phyloP scores from a whole-genome alignment of 2,888 invertebrate genomes.

The Euproctis similis region DNA sequence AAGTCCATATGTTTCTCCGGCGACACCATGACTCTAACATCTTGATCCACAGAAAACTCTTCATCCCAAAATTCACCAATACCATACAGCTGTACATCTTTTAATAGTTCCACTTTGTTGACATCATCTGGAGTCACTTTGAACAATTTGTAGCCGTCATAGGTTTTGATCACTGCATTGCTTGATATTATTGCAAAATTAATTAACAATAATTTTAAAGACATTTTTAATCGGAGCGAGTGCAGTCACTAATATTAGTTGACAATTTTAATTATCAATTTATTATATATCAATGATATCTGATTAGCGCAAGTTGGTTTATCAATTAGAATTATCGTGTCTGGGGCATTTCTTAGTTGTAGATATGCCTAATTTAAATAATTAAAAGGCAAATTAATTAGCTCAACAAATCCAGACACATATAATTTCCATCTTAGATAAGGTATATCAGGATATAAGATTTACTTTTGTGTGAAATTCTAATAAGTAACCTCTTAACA shows the following conservation, averaged over 20 bases:
- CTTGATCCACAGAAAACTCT: slow-evolving; percentile 40
- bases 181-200: slow-evolving; percentile 16
- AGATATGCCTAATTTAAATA: too few relatives aligned
- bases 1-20: slow-evolving; percentile 33
- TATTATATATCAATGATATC: slow-evolving; percentile 3
- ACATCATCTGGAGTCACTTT: slow-evolving; percentile 65
- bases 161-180: slow-evolving; percentile 36
- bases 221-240: slow-evolving; percentile 27
- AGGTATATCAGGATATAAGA: too few relatives aligned
- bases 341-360: too few relatives aligned
- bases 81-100: slow-evolving; percentile 49
- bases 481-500: too few relatives aligned
- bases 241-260: slow-evolving; percentile 2
- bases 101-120: slow-evolving; percentile 61
- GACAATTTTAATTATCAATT: slow-evolving; percentile 1
- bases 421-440: too few relatives aligned
- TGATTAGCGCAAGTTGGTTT: too few relatives aligned
- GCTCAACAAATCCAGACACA: too few relatives aligned
- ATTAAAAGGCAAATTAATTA: too few relatives aligned
- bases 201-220: slow-evolving; percentile 19
- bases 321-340: too few relatives aligned
- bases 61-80: slow-evolving; percentile 55
- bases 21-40: slow-evolving; percentile 46
- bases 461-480: too few relatives aligned
- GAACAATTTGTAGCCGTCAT: slow-evolving; percentile 77